Conservation (phyloP, 2,888 invertebrate genomes). For the Vanessa cardui region DNA sequence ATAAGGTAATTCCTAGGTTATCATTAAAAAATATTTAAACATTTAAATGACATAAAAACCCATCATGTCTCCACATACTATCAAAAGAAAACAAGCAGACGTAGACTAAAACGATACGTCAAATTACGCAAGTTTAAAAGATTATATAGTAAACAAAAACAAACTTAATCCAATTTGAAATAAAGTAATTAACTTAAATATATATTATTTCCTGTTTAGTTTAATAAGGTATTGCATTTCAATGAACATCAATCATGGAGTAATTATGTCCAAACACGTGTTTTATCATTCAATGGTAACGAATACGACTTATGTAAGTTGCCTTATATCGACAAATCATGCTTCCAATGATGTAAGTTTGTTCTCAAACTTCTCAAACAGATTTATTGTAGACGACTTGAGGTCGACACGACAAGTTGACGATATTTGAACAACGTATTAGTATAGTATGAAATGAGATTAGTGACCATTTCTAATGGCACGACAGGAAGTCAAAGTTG, state of each 20-base stretch:
- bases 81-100: too few species aligned
- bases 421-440: slow-evolving; percentile 6
- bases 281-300: slow-evolving; percentile 23
- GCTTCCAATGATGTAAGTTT: slow-evolving; percentile 56
- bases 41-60: too few species aligned
- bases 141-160: too few species aligned
- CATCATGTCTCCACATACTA: too few species aligned
- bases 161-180: too few species aligned
- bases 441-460: neutral
- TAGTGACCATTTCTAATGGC: slow-evolving; percentile 1
- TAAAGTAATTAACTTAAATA: too few species aligned
- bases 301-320: slow-evolving; percentile 39
- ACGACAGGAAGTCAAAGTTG: neutral
- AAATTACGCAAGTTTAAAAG: too few species aligned
- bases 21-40: too few species aligned
- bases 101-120: too few species aligned
- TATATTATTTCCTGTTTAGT: too few species aligned
- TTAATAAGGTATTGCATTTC: neutral
- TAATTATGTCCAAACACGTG: slow-evolving; percentile 18
- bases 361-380: slow-evolving; percentile 39
- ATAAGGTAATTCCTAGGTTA: too few species aligned
- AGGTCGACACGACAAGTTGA: slow-evolving; percentile 15
- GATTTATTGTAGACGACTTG: slow-evolving; percentile 7
- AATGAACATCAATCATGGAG: neutral
- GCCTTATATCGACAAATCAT: slow-evolving; percentile 45